Evolutionary conservation across 1,140 invertebrate genomes (phyloP), one percentile per base, ranked within the genome.

Genomic region (Agrilus planipennis): DNA sequence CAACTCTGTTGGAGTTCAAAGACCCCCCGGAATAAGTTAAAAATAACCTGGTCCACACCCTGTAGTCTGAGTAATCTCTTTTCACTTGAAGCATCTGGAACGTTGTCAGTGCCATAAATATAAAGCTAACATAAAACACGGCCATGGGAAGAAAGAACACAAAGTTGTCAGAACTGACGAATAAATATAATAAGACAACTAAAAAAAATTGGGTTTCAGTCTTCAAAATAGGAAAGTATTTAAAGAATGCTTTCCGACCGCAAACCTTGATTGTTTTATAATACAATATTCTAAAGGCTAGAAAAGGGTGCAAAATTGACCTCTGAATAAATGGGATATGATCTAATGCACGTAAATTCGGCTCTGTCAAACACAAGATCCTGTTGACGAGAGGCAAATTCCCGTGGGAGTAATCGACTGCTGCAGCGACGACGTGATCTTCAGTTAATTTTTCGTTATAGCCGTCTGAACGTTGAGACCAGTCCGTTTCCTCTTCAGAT

Each of bases 31-130:
- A 73, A 46, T 86, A 86, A 30, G 74, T 73, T 2, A 87, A 60
- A 42, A 87, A 85, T 1, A 88, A 53, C 6, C 79, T 77, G 0
- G 84, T 84, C 84, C 84, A 87, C 39, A 81, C 74, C 0, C 79
- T 68, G 49, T 84, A 84, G 52, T 85, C 73, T 14, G 72, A 69
- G 31, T 83, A 76, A 43, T 84, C 77, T n/a, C 76, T 66, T 53
- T 79, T 80, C 0, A 72, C 69, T 41, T 83, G 76, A 0, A 86
- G 55, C 77, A 88, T 84, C 63, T 84, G 80, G 49, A 85, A 79
- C 0, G 83, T 86, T 15, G 80, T 72, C 16, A 85, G 66, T 1
- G 84, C 67, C 79, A 89, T 85, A 0, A 77, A 62, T 2, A 74
- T 52, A 18, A 84, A 76, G 31, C 80, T 84, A 0, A 77, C 47